Evolutionary conservation across 2,113 vertebrate genomes (phyloP).

Genomic region (Barnardius zonarius): DNA sequence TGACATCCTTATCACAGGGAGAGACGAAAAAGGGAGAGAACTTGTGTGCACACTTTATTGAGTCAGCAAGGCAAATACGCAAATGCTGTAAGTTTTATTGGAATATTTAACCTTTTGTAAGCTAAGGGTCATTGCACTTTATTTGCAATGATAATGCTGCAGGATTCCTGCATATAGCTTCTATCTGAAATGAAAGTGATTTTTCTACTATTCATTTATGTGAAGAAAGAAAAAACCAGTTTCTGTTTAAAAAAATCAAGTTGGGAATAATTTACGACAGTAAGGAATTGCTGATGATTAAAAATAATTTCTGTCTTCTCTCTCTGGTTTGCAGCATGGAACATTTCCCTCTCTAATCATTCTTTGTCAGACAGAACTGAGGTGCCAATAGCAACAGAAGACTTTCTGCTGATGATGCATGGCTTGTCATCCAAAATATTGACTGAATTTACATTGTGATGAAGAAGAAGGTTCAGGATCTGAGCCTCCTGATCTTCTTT

Average conservation of each 20-base stretch:
- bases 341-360: background rate
- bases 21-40: background rate
- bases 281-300: background rate
- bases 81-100: background rate
- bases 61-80: background rate
- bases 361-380: background rate
- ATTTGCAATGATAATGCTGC: background rate
- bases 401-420: background rate
- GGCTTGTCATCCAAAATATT: background rate
- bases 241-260: background rate
- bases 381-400: background rate
- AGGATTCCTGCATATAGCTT: background rate
- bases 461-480: background rate
- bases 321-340: background rate
- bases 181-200: background rate
- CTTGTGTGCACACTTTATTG: background rate
- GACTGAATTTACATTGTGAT: background rate
- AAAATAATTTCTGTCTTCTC: background rate
- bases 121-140: background rate
- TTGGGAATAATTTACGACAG: background rate
- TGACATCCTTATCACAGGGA: background rate
- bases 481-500: background rate
- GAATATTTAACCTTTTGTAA: background rate
- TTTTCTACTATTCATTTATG: background rate
- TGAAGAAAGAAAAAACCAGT: background rate